A percentile compares a stretch with the other conserved stretches of the same genome.
These are phyloP conservation scores for Drosophila albomicans DNA, from an alignment of 1,140 invertebrate genomes.

Conservation along the genomic window DNA sequence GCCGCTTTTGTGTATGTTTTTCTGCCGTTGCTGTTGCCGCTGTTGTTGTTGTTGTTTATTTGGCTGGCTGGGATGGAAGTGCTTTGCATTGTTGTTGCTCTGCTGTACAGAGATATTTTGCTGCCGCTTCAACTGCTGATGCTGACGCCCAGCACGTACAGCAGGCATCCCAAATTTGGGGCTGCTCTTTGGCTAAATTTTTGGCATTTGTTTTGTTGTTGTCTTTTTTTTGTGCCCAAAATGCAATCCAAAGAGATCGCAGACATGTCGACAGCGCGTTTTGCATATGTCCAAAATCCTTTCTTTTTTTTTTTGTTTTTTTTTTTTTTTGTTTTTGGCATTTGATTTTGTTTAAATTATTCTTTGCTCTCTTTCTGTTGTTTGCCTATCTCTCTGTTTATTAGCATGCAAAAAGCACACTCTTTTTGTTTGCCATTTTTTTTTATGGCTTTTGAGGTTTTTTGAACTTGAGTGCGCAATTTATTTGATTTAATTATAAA, in stretches of 20 bases:
- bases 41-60: slow-evolving; percentile 39
- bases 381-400: slow-evolving; percentile 26
- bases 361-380: slow-evolving; percentile 25
- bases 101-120: slow-evolving; percentile 20
- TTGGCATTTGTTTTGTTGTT: slow-evolving; percentile 2
- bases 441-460: slow-evolving; percentile 40
- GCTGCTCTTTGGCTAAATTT: slow-evolving; percentile 26
- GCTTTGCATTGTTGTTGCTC: slow-evolving; percentile 45
- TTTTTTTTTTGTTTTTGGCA: slow-evolving; percentile 50
- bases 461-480: slow-evolving; percentile 61
- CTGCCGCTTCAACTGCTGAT: slow-evolving; percentile 18
- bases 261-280: slow-evolving; percentile 39
- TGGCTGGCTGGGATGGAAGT: slow-evolving; percentile 39
- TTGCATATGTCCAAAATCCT: slow-evolving; percentile 52
- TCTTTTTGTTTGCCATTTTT: slow-evolving; percentile 42
- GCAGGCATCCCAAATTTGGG: slow-evolving; percentile 74
- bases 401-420: slow-evolving; percentile 38
- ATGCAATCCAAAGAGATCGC: slow-evolving; percentile 61
- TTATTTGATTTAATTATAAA: slow-evolving; percentile 22
- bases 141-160: slow-evolving; percentile 64
- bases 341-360: slow-evolving; percentile 78
- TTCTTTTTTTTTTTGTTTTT: slow-evolving; percentile 47
- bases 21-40: slow-evolving; percentile 1
- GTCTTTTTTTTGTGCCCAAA: slow-evolving; percentile 23
- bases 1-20: slow-evolving; percentile 69